phyloP scores from a whole-genome alignment of 1,140 invertebrate species.

The Drosophila ohnishii region DNA sequence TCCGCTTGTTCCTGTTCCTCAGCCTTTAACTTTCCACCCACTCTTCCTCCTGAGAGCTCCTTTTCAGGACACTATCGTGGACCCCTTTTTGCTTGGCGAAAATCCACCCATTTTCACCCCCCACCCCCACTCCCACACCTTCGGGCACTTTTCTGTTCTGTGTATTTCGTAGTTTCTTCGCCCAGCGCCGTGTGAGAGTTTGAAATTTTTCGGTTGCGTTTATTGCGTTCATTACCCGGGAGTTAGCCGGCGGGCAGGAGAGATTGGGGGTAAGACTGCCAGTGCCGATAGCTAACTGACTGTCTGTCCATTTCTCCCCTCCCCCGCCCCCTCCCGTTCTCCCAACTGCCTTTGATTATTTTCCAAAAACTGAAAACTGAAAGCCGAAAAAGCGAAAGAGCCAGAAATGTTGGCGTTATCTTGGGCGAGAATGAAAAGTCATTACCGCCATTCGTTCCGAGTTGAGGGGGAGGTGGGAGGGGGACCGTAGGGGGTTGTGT shows the following conservation, averaged over 20 bases:
- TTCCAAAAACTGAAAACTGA: conserved; percentile 52
- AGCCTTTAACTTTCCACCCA: background rate
- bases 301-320: conserved; percentile 21
- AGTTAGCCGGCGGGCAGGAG: conserved; percentile 5
- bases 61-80: conserved; percentile 41
- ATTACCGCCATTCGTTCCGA: conserved; percentile 78
- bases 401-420: conserved; percentile 72
- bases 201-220: conserved; percentile 78
- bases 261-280: conserved; percentile 18
- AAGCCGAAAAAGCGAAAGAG: conserved; percentile 49
- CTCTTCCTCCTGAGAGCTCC: background rate
- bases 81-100: conserved; percentile 20
- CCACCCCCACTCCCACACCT: background rate
- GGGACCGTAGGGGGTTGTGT: conserved; percentile 21
- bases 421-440: conserved; percentile 79
- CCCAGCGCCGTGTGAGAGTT: conserved; percentile 60
- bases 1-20: conserved; percentile 7
- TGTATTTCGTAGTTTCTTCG: conserved; percentile 43
- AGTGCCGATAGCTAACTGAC: conserved; percentile 64
- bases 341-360: conserved; percentile 60
- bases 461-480: background rate
- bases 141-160: conserved; percentile 20
- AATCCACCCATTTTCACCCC: background rate
- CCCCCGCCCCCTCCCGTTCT: background rate
- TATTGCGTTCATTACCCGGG: conserved; percentile 76